phyloP scores from a whole-genome alignment of 2,797 vertebrate genomes.

The Labroides dimidiatus region DNA sequence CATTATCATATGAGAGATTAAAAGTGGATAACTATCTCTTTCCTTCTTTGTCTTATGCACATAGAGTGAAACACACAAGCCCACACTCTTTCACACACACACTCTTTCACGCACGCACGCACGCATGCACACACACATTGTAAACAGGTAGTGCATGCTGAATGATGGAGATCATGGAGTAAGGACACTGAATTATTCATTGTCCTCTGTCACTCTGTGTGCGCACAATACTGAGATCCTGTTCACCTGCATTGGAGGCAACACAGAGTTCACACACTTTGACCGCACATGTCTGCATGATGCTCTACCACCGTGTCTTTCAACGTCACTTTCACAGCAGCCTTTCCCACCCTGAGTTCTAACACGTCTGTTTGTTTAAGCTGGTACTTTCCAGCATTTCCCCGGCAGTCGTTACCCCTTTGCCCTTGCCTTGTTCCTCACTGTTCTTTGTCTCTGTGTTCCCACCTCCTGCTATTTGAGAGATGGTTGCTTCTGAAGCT shows the following conservation, averaged over 20 bases:
- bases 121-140: not conserved
- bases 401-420: constrained; percentile 40
- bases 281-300: constrained; percentile 12
- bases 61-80: not conserved
- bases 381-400: constrained; percentile 13
- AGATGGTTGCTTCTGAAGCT: constrained; percentile 39
- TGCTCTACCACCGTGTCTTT: constrained; percentile 20
- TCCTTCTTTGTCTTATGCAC: not conserved
- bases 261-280: constrained; percentile 48
- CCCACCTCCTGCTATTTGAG: constrained; percentile 29
- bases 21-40: not conserved
- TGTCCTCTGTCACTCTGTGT: constrained; percentile 49
- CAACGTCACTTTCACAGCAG: constrained; percentile 9
- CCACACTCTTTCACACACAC: constrained; percentile 4
- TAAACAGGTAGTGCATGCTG: constrained; percentile 29
- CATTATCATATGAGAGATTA: constrained; percentile 33
- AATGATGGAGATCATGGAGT: constrained; percentile 55
- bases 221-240: constrained; percentile 47
- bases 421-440: constrained; percentile 35
- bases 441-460: constrained; percentile 30
- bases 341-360: constrained; percentile 15
- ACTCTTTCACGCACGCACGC: too few species aligned
- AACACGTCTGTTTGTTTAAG: constrained; percentile 20
- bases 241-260: constrained; percentile 55
- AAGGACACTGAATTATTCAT: constrained; percentile 72